Percentiles rank a stretch among this genome's conserved stretches.
These are phyloP conservation scores for Athalia rosae DNA, from an alignment of 2,888 invertebrate species.

Conservation along the genomic window DNA sequence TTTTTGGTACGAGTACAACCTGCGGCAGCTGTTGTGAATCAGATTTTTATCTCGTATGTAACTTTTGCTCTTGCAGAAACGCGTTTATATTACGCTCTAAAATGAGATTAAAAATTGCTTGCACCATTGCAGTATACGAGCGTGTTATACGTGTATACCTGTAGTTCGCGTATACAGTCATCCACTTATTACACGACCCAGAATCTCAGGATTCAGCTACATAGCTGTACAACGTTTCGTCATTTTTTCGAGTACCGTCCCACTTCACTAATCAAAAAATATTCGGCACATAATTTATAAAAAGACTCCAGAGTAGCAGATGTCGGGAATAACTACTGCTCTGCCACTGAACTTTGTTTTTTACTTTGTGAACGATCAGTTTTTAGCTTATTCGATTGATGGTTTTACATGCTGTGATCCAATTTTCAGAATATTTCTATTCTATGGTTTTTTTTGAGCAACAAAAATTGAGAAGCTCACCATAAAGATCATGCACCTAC, in stretches of 20 bases:
- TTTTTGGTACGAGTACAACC: background rate
- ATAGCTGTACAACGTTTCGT: background rate
- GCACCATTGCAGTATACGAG: too few species aligned
- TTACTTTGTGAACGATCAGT: too few species aligned
- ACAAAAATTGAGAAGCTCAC: too few species aligned
- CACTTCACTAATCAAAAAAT: conserved; percentile 16
- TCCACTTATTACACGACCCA: background rate
- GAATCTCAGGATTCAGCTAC: background rate
- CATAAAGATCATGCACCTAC: too few species aligned
- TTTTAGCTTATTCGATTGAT: too few species aligned
- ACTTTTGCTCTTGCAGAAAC: too few species aligned
- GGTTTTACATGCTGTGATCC: too few species aligned
- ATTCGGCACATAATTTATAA: conserved; percentile 35
- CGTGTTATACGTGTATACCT: too few species aligned
- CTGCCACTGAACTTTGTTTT: too few species aligned
- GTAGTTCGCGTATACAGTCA: background rate
- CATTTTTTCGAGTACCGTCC: conserved; percentile 1
- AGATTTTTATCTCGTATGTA: background rate
- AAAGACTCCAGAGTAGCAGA: conserved; percentile 17
- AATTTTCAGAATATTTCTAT: too few species aligned
- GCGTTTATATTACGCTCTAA: background rate
- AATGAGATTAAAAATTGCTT: background rate
- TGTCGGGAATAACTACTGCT: background rate
- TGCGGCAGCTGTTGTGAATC: background rate
- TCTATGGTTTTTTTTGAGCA: too few species aligned